Conservation (phyloP, 2,888 invertebrate genomes). For the Rotaria magnacalcarata region DNA sequence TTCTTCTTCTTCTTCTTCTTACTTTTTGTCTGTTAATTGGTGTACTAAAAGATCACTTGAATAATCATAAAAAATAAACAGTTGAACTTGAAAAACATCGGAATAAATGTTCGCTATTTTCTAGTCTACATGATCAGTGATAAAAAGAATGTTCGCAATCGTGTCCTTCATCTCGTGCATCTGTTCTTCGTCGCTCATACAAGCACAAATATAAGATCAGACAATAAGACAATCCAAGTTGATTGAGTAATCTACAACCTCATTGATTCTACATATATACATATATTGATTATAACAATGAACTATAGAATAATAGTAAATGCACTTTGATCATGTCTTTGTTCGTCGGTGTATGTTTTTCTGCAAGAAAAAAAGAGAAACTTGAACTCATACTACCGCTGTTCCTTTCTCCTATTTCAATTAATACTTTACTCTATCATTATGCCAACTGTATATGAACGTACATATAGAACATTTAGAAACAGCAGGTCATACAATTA, state of each 20-base stretch:
- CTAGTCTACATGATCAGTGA: background rate
- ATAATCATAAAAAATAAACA: background rate
- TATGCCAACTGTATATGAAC: conserved; percentile 18
- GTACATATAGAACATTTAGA: conserved; percentile 12
- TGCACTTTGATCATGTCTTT: conserved; percentile 4
- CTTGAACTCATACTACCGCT: background rate
- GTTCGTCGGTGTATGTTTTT: background rate
- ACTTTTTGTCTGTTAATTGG: background rate
- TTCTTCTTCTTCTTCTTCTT: background rate
- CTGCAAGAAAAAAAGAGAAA: background rate
- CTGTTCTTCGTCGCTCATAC: background rate
- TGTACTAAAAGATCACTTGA: background rate
- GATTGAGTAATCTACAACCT: background rate
- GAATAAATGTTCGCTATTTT: background rate
- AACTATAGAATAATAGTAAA: background rate
- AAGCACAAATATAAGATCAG: background rate
- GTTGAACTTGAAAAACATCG: background rate
- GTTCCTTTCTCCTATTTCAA: conserved; percentile 23
- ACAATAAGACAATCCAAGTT: background rate
- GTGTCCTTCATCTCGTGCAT: background rate
- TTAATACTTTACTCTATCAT: conserved; percentile 31
- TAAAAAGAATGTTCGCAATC: background rate
- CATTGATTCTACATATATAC: background rate
- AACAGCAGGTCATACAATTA: conserved; percentile 25
- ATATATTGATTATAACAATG: background rate